A percentile compares a stretch with the other conserved stretches of the same genome.
Conservation (phyloP, 2,797 vertebrate genomes). For the Balearica regulorum region DNA sequence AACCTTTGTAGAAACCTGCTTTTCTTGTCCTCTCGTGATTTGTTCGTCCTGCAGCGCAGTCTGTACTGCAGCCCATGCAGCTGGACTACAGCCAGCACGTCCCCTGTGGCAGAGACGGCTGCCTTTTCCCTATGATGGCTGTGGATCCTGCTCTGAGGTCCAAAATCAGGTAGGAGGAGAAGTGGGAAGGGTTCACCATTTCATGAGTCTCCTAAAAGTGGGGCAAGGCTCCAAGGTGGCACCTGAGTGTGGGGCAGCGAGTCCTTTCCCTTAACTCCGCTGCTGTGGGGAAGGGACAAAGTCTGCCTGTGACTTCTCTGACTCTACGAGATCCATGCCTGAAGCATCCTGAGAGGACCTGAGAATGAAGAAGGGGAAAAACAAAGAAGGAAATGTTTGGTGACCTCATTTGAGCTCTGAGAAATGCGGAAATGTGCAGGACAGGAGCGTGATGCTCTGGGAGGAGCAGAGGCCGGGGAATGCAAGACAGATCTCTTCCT, state of each 20-base stretch:
- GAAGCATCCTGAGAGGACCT: background rate
- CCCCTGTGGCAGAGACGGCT: accelerated
- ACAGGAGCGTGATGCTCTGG: background rate
- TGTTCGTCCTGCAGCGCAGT: background rate
- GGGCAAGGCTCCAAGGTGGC: background rate
- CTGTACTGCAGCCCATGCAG: background rate
- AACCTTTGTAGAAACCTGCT: background rate
- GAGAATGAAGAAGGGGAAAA: background rate
- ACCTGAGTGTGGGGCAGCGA: background rate
- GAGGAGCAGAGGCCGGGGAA: background rate
- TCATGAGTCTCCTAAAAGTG: background rate
- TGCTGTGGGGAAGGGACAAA: background rate
- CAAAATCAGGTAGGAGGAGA: background rate
- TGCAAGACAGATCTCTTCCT: background rate
- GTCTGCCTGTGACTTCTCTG: background rate
- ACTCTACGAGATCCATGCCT: background rate
- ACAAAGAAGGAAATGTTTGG: background rate
- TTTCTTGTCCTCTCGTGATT: background rate
- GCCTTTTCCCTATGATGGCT: background rate
- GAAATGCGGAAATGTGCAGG: background rate
- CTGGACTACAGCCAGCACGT: background rate
- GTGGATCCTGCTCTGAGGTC: background rate
- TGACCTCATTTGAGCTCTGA: background rate
- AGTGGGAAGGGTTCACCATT: background rate
- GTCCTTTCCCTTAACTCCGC: background rate